Base-by-base conservation (phyloP, 2,797 vertebrate species). In the Pseudomugil gertrudae region DNA sequence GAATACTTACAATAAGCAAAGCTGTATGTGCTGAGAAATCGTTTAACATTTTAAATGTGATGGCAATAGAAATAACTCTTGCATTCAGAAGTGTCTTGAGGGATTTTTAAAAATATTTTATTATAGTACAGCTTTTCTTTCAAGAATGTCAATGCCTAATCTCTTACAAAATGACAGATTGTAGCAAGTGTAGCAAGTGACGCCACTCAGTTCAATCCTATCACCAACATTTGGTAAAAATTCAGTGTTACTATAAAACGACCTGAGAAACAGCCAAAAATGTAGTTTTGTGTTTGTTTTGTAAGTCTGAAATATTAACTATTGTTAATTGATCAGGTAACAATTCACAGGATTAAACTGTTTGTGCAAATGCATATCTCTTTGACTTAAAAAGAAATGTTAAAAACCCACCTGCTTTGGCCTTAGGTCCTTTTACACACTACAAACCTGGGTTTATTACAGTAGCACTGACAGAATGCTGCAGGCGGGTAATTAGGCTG, bases 401-500 rank as follows among this genome's bases (percentile, higher is more conserved):
- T n/a, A 29, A 29, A 29, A 29, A 74, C 30, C 65, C 36, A 69
- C 48, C 61, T 54, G 29, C 56, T 32, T 35, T 32, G 36, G 62
- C 73, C 23, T 3, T 13, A 4, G 58, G 33, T 66, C 30, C 65
- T 75, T 67, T 5, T 55, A 7, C 67, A 70, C 64, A 58, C 47
- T 84, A 55, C 51, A 63, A 82, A 83, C 63, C 67, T 57, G n/a
- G 56, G 57, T 68, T 70, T 69, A 75, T 66, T 38, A 50, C 30
- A 62, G 9, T 68, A 65, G 51, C 57, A 65, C 78, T 75, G n/a
- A 52, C 47, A 76, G 40, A 72, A 81, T 77, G 78, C 86, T 74
- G 59, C 69, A 79, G 66, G 83, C 83, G 82, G 60, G 76, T 86
- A 88, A 92, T 92, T 90, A 92, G 69, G 74, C 79, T 63, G 55